phyloP scores from a whole-genome alignment of 1,140 invertebrate species.

The Tribolium castaneum region DNA sequence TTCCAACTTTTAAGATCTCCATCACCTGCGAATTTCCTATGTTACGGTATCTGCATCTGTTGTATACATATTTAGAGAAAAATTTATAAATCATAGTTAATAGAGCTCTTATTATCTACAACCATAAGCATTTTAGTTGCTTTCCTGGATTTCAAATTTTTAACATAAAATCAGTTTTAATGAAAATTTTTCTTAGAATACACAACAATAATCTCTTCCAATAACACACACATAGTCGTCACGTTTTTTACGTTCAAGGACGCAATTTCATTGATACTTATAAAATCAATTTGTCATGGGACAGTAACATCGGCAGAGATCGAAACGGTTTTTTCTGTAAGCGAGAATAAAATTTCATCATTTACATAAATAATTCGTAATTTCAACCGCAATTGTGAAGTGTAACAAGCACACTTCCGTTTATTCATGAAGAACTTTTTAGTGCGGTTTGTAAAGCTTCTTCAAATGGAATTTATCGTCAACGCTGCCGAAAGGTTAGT shows the following conservation, averaged over 20 bases:
- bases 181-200: neutral
- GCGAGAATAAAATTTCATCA: slow-evolving; percentile 32
- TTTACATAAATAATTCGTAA: slow-evolving; percentile 37
- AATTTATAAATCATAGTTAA: neutral
- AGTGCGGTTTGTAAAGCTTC: neutral
- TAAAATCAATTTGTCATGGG: slow-evolving; percentile 39
- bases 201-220: neutral
- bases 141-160: neutral
- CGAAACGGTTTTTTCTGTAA: slow-evolving; percentile 8
- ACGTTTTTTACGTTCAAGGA: slow-evolving; percentile 6
- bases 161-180: neutral
- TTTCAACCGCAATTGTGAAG: slow-evolving; percentile 30
- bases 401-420: slow-evolving; percentile 37
- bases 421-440: slow-evolving; percentile 21
- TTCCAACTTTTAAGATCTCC: neutral
- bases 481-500: neutral
- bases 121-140: neutral
- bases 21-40: neutral
- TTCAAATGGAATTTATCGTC: slow-evolving; percentile 3
- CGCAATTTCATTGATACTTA: slow-evolving; percentile 29
- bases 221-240: slow-evolving; percentile 8
- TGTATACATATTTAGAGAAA: neutral
- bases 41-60: neutral
- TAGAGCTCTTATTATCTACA: no score
- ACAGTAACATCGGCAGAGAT: slow-evolving; percentile 12